Percentiles rank a stretch among this genome's conserved stretches.
Conservation (phyloP, 2,888 invertebrate species). For the Drosophila demipolita region DNA sequence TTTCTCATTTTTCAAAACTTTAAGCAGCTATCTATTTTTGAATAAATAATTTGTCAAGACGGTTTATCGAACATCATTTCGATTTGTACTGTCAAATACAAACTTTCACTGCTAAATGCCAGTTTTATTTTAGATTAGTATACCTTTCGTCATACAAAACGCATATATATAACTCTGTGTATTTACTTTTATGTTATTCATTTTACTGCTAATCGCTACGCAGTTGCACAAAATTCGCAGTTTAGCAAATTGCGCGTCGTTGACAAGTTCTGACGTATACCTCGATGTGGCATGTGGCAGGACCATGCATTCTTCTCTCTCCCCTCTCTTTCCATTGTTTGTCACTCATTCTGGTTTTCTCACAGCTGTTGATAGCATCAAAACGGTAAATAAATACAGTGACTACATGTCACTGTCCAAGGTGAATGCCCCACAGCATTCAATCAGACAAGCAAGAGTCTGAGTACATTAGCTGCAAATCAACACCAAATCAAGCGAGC, state of each 20-base stretch:
- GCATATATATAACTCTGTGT: neutral
- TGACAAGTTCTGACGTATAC: slow-evolving; percentile 45
- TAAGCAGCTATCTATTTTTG: neutral
- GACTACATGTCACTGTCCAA: slow-evolving; percentile 58
- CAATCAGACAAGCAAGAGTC: slow-evolving; percentile 9
- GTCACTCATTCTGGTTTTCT: slow-evolving; percentile 8
- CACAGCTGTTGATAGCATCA: slow-evolving; percentile 62
- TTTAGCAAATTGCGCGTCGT: slow-evolving; percentile 21
- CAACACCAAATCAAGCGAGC: slow-evolving; percentile 29
- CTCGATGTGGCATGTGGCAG: slow-evolving; percentile 2
- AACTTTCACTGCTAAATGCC: neutral
- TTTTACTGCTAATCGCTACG: slow-evolving; percentile 20
- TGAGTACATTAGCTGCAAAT: slow-evolving; percentile 19
- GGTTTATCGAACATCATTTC: neutral
- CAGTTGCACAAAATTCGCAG: slow-evolving; percentile 25
- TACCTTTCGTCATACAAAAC: slow-evolving; percentile 2
- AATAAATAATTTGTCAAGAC: neutral
- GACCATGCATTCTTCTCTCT: slow-evolving; percentile 2
- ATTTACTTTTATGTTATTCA: slow-evolving; percentile 19
- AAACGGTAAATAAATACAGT: slow-evolving; percentile 54
- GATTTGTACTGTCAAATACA: neutral
- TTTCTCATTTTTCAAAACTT: neutral
- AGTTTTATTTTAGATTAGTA: neutral
- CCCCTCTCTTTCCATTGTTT: neutral
- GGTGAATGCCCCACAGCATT: slow-evolving; percentile 48